Evolutionary conservation across 2,888 invertebrate genomes (phyloP).

Genomic region (Oxycera nigricornis): DNA sequence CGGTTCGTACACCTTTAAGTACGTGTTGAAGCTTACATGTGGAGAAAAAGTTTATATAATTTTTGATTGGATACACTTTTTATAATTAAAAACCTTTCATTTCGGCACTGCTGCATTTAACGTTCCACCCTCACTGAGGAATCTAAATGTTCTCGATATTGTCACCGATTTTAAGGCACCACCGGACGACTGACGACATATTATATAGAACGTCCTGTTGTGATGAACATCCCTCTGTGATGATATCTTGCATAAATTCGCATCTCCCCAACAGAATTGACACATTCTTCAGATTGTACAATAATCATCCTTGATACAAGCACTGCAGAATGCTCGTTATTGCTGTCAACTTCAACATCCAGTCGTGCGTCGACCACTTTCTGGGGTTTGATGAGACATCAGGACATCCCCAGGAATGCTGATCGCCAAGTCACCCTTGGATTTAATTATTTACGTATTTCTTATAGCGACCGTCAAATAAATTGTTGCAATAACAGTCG

Average conservation of each 20-base stretch:
- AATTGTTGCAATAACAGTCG: slow-evolving; percentile 45
- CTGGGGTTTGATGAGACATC: slow-evolving; percentile 23
- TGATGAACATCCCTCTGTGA: not conserved
- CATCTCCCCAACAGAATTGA: not conserved
- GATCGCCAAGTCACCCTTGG: slow-evolving; percentile 22
- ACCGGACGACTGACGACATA: no score
- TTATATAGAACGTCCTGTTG: not conserved
- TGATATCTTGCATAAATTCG: slow-evolving; percentile 13
- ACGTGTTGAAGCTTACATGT: no score
- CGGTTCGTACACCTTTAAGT: no score
- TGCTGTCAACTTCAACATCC: slow-evolving; percentile 16
- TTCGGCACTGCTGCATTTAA: no score
- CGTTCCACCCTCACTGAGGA: no score
- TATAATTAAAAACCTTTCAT: no score
- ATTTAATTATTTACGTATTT: slow-evolving; percentile 46
- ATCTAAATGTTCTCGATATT: no score
- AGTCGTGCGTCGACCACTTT: slow-evolving; percentile 36
- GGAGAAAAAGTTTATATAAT: no score
- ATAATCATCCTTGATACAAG: slow-evolving; percentile 1
- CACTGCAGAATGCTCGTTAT: not conserved
- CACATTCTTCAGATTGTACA: slow-evolving; percentile 4
- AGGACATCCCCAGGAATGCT: not conserved
- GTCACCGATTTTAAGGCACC: no score
- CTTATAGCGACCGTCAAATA: slow-evolving; percentile 39
- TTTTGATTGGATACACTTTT: no score